phyloP scores from a whole-genome alignment of 2,888 invertebrate species.

The Ariolimax columbianus region DNA sequence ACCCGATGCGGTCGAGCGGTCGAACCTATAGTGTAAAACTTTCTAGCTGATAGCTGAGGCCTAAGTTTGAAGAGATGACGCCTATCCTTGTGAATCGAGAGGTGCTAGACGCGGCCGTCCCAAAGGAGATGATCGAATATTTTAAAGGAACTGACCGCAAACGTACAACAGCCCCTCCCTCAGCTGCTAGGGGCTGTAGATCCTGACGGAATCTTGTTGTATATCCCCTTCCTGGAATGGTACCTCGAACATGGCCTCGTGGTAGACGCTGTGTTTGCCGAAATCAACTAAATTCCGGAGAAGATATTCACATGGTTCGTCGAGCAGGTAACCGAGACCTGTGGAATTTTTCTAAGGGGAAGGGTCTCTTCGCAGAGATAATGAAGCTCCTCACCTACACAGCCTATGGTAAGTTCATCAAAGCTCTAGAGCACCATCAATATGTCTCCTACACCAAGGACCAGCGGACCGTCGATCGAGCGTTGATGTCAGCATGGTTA shows the following conservation, averaged over 20 bases:
- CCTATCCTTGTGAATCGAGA: neutral
- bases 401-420: neutral
- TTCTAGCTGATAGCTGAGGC: neutral
- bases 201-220: neutral
- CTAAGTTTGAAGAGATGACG: slow-evolving; percentile 1
- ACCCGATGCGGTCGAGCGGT: too few relatives aligned
- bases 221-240: neutral
- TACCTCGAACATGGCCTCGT: neutral
- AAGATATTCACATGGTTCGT: slow-evolving; percentile 1
- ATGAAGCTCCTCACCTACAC: neutral
- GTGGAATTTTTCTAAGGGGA: neutral
- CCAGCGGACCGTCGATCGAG: neutral
- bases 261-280: neutral
- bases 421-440: neutral
- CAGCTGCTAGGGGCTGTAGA: neutral
- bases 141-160: neutral
- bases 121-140: neutral
- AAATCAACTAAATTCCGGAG: neutral
- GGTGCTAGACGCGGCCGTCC: neutral
- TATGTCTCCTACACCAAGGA: neutral
- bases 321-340: neutral
- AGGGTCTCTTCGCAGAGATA: neutral
- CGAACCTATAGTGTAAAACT: too few relatives aligned
- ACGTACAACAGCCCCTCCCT: neutral
- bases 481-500: neutral